Base-by-base conservation (phyloP, 2,888 invertebrate species). In the Geotrupes spiniger region DNA sequence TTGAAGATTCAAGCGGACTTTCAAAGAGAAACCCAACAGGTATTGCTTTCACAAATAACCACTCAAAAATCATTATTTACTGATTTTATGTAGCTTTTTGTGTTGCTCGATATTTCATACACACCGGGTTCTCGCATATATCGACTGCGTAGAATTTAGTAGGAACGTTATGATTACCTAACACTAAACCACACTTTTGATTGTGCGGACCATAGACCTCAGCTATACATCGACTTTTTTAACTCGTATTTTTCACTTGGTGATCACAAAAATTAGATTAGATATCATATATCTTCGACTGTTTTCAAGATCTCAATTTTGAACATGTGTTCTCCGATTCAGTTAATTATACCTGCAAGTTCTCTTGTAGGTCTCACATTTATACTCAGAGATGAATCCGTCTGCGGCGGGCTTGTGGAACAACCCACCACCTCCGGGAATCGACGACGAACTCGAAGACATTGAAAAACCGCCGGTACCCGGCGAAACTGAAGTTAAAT, bases 341-440 rank as follows among this genome's bases (percentile, higher is more conserved):
- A 68, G 70, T 67, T 71, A 68, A 71, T 62, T 74, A 74, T 73
- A 74, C 71, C 72, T 74, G 71, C 71, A 73, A 74, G 74, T 73
- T 74, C 74, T 74, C 70, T 74, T 74, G 72, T 74, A 74, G 74
- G 73, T 72, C 61, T 58, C 63, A 59, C 64, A 63, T 54, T 52
- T 49, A 54, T 51, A 49, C 43, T 28, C 49, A 46, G 46, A 51
- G 63, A 72, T 71, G 71, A 69, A 67, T 55, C 62, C 65, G 37
- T 55, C 60, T 29, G 54, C 59, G 54, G 60, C 60, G 53, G 61
- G 57, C 44, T 62, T 64, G 50, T 67, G 68, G 69, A 64, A 69
- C 62, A 69, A 68, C 59, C 73, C 73, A 43, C 73, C 73, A 47
- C 73, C 74, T 46, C 73, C 73, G 27, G 72, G 73, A 43, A 70